Base-by-base conservation (phyloP, 1,140 invertebrate species). In the Trichomalopsis sarcophagae region DNA sequence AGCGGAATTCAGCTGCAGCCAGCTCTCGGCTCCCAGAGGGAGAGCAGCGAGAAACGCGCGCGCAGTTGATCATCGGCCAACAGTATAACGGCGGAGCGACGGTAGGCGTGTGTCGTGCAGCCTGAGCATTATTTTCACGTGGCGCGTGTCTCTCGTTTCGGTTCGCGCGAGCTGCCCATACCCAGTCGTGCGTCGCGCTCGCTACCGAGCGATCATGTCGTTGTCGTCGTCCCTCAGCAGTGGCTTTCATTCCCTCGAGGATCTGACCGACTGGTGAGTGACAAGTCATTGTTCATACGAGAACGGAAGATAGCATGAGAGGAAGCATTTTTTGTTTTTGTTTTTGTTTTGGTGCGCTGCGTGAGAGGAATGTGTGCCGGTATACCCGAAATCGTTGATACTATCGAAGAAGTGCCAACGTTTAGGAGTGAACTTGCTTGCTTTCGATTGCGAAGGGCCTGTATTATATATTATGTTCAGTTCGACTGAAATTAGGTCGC, bases 261-360 rank as follows among this genome's bases (percentile, higher is more conserved):
- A 89, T 81, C 80, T 89, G 40, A 85, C 88, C 71, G 86, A 87
- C 78, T 89, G 88, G 88, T 89, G 85, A 87, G 86, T 90, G 33
- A 62, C 6, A 62, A n/a, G 21, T 17, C 17, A 5, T n/a, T 62
- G 21, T n/a, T n/a, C 4, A 21, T 21, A n/a, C 14, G 50, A 55
- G 50, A 55, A 27, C 27, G 27, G 14, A 55, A 55, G 33, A 27
- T 27, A 27, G 27, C 27, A 1, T 27, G 27, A 27, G 27, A 27
- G 27, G 27, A 27, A 27, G 27, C 27, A 27, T 27, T 27, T 27
- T 27, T 27, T 27, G 27, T 27, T 27, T 27, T 27, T 27, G 27
- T 27, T 27, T 27, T 27, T 27, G 27, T 27, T 27, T 27, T 27
- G 27, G 27, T 27, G 27, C 27, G 27, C 27, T 27, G 27, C 27